Evolutionary conservation across 1,140 invertebrate species (phyloP), one percentile per base, ranked within the genome.

Genomic region (Bacillus rossius): DNA sequence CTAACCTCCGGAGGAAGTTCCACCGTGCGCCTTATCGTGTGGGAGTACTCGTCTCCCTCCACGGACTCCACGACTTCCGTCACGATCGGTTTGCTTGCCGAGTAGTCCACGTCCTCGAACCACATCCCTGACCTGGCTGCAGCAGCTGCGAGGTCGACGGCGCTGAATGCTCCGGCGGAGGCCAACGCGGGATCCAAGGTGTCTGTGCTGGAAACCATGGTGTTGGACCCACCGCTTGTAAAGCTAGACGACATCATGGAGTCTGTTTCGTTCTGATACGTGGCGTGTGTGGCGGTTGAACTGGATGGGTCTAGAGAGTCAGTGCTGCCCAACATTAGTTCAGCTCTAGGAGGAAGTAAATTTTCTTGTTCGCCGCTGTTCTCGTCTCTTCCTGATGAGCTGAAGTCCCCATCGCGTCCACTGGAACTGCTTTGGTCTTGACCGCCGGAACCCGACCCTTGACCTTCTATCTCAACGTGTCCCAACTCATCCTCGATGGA

Each of bases 181-280:
- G 34, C 59, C 43, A 8, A 60, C 45, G 38, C 56, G 7, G 80
- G 78, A 58, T 84, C 84, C 60, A 86, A 67, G 17, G 82, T 84
- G 65, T 88, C 85, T 52, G 84, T 80, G 14, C 84, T 85, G 0
- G 84, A 85, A 2, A 87, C 80, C 83, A 87, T 84, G 13, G 85
- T 87, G 65, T 84, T 85, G 45, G 85, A 87, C 59, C 85, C 85
- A 65, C 82, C 85, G 72, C 87, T 89, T 25, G 87, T 89, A 40
- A 90, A 81, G 72, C 87, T 90, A 16, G 86, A 86, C 3, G 88
- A 90, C 84, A 89, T 89, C 17, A 87, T 80, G 0, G 88, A 90
- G 66, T 91, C 88, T 0, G 85, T 86, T 71, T 90, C 88, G 66
- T 86, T 88, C 64, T 89, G 88, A 67, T 88, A 90, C n/a, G 87